phyloP scores from a whole-genome alignment of 2,797 vertebrate species.

The Poeciliopsis infans region DNA sequence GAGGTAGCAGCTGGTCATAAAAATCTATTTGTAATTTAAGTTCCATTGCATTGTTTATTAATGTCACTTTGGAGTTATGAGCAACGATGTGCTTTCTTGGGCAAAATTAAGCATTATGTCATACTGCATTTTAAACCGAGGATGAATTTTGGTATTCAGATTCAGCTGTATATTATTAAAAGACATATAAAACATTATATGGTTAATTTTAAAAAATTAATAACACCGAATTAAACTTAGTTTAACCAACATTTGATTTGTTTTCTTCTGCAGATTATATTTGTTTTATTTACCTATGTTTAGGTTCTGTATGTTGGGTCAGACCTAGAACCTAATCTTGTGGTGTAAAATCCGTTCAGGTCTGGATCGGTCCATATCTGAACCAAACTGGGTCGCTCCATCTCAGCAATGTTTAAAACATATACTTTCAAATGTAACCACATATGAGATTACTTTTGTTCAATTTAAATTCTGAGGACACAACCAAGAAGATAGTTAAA shows the following conservation, averaged over 20 bases:
- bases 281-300: not conserved
- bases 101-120: not conserved
- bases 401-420: not conserved
- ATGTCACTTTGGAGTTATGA: not conserved
- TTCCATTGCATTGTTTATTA: not conserved
- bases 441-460: not conserved
- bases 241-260: not conserved
- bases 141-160: not conserved
- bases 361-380: not conserved
- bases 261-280: not conserved
- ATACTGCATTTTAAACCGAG: not conserved
- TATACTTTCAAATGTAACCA: not conserved
- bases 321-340: not conserved
- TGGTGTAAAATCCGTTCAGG: not conserved
- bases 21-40: not conserved
- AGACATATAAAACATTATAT: not conserved
- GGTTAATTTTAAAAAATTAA: not conserved
- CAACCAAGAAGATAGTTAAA: not conserved
- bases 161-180: not conserved
- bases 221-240: not conserved
- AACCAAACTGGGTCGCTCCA: not conserved
- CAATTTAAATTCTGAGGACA: not conserved
- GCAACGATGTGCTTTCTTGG: not conserved
- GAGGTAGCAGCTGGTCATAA: not conserved
- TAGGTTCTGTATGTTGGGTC: not conserved